phyloP scores from a whole-genome alignment of 2,113 vertebrate genomes.

The Nannobrachium achirus region DNA sequence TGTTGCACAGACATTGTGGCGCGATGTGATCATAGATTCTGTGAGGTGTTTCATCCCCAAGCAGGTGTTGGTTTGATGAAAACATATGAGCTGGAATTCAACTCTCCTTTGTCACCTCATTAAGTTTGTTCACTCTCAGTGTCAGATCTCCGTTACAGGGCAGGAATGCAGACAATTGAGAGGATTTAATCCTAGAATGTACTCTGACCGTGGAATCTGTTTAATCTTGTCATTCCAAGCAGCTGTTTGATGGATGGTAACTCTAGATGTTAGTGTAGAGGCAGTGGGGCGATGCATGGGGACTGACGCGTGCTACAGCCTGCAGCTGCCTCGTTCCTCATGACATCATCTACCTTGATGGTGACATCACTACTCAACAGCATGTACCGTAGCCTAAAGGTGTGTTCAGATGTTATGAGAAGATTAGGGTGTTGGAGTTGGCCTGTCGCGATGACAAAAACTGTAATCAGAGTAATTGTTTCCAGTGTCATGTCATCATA shows the following conservation, averaged over 20 bases:
- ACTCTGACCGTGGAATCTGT: slow-evolving; percentile 16
- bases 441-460: too few relatives aligned
- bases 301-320: background rate
- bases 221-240: background rate
- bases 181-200: background rate
- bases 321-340: slow-evolving; percentile 25
- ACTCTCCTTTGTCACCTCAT: slow-evolving; percentile 37
- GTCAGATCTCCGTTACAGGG: slow-evolving; percentile 28
- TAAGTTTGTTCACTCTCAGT: background rate
- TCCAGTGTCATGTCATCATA: too few relatives aligned
- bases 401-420: too few relatives aligned
- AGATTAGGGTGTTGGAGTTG: too few relatives aligned
- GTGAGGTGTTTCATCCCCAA: background rate
- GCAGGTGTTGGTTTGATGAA: slow-evolving; percentile 33
- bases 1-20: too few relatives aligned
- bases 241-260: slow-evolving; percentile 22
- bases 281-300: background rate
- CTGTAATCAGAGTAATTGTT: too few relatives aligned
- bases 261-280: slow-evolving; percentile 11
- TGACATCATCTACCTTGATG: background rate
- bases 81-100: slow-evolving; percentile 5
- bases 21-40: too few relatives aligned
- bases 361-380: too few relatives aligned
- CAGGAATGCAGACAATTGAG: slow-evolving; percentile 31
- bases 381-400: too few relatives aligned